These are phyloP conservation scores for Pao palembangensis DNA, from an alignment of 2,113 vertebrate genomes.

Conservation along the genomic window DNA sequence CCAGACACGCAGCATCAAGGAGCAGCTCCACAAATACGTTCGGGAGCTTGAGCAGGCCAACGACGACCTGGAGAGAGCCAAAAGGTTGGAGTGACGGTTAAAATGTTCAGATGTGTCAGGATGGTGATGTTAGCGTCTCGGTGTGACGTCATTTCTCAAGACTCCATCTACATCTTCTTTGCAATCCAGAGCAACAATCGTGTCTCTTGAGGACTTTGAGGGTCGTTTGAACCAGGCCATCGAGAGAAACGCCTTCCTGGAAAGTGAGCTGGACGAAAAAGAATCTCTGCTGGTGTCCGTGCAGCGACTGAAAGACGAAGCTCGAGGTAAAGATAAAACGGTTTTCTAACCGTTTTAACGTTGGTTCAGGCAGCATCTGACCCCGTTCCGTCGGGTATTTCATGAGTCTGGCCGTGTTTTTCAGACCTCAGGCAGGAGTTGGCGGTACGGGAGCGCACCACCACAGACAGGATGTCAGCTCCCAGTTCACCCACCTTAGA, in stretches of 20 bases:
- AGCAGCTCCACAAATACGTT: constrained; percentile 97
- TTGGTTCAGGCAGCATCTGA: background rate
- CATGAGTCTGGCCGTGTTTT: constrained; percentile 1
- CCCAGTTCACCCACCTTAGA: constrained; percentile 94
- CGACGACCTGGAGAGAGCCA: constrained; percentile 95
- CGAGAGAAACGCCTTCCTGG: constrained; percentile 96
- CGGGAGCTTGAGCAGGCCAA: constrained; percentile 97
- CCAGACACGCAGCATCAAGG: constrained; percentile 93
- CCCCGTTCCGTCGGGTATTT: background rate
- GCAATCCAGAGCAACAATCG: constrained; percentile 89
- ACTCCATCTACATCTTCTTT: too few species aligned
- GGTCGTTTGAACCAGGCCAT: constrained; percentile 97
- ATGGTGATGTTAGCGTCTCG: background rate
- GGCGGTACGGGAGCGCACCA: constrained; percentile 90
- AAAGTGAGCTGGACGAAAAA: constrained; percentile 98
- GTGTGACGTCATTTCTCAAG: background rate
- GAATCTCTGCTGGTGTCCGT: constrained; percentile 94
- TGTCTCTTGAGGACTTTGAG: constrained; percentile 98
- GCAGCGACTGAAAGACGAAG: constrained; percentile 97
- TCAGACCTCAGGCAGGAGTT: constrained; percentile 93
- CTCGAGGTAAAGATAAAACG: constrained; percentile 79
- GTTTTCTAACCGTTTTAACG: background rate
- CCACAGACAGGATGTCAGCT: constrained; percentile 90
- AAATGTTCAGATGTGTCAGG: too few species aligned
- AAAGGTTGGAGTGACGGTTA: constrained; percentile 76